Evolutionary conservation across 2,797 vertebrate species (phyloP).

Genomic region (Chiroxiphia lanceolata): DNA sequence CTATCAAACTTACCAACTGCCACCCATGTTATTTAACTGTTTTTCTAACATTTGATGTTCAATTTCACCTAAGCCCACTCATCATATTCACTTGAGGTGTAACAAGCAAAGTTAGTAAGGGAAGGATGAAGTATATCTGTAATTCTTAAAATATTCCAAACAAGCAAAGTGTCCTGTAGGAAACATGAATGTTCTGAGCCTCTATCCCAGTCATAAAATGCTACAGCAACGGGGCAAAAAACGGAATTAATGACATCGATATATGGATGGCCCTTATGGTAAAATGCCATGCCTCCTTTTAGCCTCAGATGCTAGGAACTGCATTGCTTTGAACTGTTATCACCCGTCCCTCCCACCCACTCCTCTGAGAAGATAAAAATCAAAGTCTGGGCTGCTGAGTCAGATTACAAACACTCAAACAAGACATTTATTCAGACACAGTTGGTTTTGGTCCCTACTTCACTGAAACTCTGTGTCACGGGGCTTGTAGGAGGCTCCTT

Average conservation of each 20-base stretch:
- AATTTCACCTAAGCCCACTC: not conserved
- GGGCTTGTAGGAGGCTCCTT: not conserved
- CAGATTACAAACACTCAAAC: slow-evolving; percentile 36
- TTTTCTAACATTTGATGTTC: not conserved
- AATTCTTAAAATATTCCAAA: not conserved
- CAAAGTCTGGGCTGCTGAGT: slow-evolving; percentile 22
- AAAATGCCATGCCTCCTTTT: not conserved
- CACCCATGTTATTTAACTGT: not conserved
- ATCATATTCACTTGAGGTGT: not conserved
- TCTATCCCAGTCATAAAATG: not conserved
- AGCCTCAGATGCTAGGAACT: not conserved
- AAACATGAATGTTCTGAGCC: not conserved
- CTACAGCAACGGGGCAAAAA: not conserved
- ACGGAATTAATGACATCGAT: not conserved
- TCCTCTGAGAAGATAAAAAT: slow-evolving; percentile 23
- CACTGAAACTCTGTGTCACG: not conserved
- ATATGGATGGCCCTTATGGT: not conserved
- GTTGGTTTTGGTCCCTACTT: not conserved
- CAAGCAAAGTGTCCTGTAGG: not conserved
- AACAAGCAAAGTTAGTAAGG: not conserved
- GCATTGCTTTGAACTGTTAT: slow-evolving; percentile 1
- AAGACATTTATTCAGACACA: not conserved
- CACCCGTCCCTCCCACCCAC: not conserved
- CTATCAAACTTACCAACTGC: not conserved
- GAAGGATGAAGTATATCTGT: not conserved